Evolutionary conservation across 2,113 vertebrate species (phyloP).

Genomic region (Seriola dumerili): DNA sequence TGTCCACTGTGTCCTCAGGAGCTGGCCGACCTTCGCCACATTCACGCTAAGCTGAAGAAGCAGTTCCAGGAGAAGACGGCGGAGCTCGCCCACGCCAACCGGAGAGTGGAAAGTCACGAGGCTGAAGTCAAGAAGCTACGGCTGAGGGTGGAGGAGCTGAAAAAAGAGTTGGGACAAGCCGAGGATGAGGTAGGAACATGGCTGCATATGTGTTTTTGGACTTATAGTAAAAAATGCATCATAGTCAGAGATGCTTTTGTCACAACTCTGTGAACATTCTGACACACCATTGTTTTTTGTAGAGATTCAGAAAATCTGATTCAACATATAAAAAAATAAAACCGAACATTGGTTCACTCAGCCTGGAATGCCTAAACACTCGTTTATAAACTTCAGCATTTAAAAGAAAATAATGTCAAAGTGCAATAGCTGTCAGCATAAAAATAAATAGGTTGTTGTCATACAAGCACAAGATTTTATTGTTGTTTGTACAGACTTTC

Average conservation of each 20-base stretch:
- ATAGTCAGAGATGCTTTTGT: neutral
- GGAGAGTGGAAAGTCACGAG: conserved; percentile 94
- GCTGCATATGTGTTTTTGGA: neutral
- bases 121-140: conserved; percentile 95
- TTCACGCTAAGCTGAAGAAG: conserved; percentile 96
- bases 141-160: conserved; percentile 95
- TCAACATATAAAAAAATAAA: too few species aligned
- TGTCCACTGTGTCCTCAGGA: conserved; percentile 83
- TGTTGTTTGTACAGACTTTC: too few species aligned
- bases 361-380: too few species aligned
- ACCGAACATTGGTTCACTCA: too few species aligned
- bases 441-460: too few species aligned
- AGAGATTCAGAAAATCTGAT: too few species aligned
- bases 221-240: neutral
- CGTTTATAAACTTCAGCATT: too few species aligned
- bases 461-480: too few species aligned
- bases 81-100: conserved; percentile 91
- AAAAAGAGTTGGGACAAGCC: conserved; percentile 96
- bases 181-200: conserved; percentile 90
- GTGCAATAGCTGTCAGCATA: too few species aligned
- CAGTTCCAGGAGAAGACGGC: conserved; percentile 95
- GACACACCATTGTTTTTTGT: too few species aligned
- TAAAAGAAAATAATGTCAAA: too few species aligned
- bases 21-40: conserved; percentile 93
- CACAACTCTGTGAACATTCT: too few species aligned